Evolutionary conservation across 2,797 vertebrate species (phyloP), one percentile per base, ranked within the genome.

Genomic region (Anas flavirostris): DNA sequence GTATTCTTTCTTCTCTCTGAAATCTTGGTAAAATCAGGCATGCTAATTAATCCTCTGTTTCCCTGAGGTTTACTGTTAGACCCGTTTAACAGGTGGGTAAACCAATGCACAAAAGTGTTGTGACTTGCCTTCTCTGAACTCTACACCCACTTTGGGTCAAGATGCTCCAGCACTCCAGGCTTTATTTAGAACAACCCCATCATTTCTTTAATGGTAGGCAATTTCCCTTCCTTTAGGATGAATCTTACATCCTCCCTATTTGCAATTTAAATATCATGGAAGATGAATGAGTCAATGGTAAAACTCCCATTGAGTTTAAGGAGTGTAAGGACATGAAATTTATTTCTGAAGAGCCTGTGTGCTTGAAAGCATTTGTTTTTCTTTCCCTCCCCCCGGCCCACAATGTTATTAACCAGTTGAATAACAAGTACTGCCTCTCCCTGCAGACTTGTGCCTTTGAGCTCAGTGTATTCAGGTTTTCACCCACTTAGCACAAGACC

Each of bases 221-320:
- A 91, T 95, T 97, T 95, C 62, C 78, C 69, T 94, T 95, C 94
- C 94, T 96, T 92, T 92, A 94, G 93, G 91, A 94, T 85, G 60
- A 91, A 89, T 82, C 76, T 77, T 88, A 46, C 83, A 94, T 94
- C 92, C 88, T 93, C 50, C 63, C 12, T 69, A 94, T 94, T 96
- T 93, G 90, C 83, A 93, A 91, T 96, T 96, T 86, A 94, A 94
- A 96, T 94, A 41, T 29, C 15, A 44, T 16, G 31, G 73, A 41
- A 86, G 56, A 74, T 82, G 52, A 91, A 84, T 77, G 37, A 93
- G 52, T 62, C 93, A 93, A 52, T 84, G 58, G 35, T 92, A 91
- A 93, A 90, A 46, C 33, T 84, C 70, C 12, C 31, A 68, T 56
- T 88, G 70, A 88, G 31, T 81, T 88, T 88, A 90, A 93, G 39